Percentiles rank a stretch among this genome's conserved stretches.
These are phyloP conservation scores for Zosterops japonicus DNA, from an alignment of 2,113 vertebrate genomes.

Conservation along the genomic window DNA sequence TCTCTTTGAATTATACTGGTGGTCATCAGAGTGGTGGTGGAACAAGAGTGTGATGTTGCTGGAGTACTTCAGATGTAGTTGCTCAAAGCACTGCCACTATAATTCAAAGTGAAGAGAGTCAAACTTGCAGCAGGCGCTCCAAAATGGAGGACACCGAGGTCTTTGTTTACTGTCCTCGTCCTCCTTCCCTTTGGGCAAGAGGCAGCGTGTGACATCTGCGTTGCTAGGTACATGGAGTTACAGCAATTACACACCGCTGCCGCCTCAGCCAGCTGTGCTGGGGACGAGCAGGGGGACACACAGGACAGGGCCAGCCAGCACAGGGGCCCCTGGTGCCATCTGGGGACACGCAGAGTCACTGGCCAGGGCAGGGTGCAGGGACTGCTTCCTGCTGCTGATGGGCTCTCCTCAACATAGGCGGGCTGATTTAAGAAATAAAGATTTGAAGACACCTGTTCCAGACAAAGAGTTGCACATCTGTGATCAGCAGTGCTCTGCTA, in stretches of 20 bases:
- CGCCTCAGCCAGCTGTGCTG: background rate
- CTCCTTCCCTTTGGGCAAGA: constrained; percentile 69
- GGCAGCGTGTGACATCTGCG: constrained; percentile 52
- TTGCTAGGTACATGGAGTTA: constrained; percentile 32
- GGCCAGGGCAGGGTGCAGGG: background rate
- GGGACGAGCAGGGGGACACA: background rate
- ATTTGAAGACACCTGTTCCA: background rate
- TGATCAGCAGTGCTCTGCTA: accelerated
- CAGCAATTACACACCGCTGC: background rate
- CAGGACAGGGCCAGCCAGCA: background rate
- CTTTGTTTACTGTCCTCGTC: constrained; percentile 68
- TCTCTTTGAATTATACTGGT: constrained; percentile 79
- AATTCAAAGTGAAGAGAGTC: constrained; percentile 69
- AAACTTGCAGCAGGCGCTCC: constrained; percentile 68
- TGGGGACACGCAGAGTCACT: background rate
- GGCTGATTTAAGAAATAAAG: background rate
- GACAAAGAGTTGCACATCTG: background rate
- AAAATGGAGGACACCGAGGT: constrained; percentile 62
- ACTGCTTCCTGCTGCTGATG: background rate
- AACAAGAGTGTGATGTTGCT: constrained; percentile 51
- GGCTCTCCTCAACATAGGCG: background rate
- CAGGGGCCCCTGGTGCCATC: background rate
- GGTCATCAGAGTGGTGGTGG: constrained; percentile 70
- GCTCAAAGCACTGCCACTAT: constrained; percentile 78
- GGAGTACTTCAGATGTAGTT: constrained; percentile 61